Conservation (phyloP, 2,797 vertebrate species). For the Sebastiscus tertius region DNA sequence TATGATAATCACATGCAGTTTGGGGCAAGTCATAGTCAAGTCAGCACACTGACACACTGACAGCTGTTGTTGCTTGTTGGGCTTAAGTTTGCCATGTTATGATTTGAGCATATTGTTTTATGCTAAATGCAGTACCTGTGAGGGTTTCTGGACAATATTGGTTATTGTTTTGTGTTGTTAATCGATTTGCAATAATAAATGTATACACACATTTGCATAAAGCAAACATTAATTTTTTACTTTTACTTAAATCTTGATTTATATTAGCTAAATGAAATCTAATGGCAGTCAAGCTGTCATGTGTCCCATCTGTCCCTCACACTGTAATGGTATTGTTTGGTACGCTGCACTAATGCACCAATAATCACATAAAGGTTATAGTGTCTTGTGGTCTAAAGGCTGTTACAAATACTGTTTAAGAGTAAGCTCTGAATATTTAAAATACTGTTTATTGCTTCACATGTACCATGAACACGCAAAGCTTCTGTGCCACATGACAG, state of each 20-base stretch:
- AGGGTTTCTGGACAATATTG: no score
- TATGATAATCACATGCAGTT: no score
- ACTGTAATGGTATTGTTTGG: neutral
- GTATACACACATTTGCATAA: no score
- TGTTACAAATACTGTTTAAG: neutral
- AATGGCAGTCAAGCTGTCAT: neutral
- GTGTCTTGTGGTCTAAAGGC: neutral
- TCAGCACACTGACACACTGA: no score
- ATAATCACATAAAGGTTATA: neutral
- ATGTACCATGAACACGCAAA: neutral
- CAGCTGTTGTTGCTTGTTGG: no score
- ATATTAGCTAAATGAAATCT: neutral
- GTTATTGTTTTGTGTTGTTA: no score
- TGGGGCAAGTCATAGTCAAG: no score
- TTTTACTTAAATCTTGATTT: neutral
- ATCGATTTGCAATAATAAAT: no score
- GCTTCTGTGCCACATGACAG: neutral
- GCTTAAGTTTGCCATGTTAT: accelerated
- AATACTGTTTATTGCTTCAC: neutral
- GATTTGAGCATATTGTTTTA: no score
- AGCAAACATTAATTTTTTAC: no score
- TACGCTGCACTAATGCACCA: neutral
- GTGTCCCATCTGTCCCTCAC: neutral
- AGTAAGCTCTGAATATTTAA: neutral
- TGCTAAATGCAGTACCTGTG: no score